Base-by-base conservation (phyloP, 2,113 vertebrate species). In the Lepisosteus osseus region DNA sequence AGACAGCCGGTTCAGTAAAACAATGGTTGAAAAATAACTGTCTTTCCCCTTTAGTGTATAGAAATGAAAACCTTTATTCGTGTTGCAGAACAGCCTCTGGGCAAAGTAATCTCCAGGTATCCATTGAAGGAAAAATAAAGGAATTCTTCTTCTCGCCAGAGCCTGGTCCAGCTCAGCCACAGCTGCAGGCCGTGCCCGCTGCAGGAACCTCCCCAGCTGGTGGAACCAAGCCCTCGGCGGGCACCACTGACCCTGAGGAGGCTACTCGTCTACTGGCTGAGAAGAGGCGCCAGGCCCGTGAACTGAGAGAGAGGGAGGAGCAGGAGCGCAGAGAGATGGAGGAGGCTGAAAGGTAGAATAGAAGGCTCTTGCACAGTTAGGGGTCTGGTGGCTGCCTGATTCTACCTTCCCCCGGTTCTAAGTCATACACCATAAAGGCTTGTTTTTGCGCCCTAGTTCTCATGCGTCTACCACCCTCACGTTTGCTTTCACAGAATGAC, bases 231-330 rank as follows among this genome's bases (percentile, higher is more conserved):
- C 76, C 87, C 41, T 94, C 93, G 6, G 93, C 95, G 8, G 96
- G 97, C 41, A 99, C 95, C 29, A 98, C 92, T 0, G 91, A 99
- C 76, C 93, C 94, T 0, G 97, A 95, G 71, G 96, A 98, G 86
- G 97, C 97, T 0, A 94, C 95, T 0, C 92, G 95, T 64, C 90
- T 98, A 74, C 86, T 99, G 61, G 68, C 94, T 2, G 97, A 99
- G 74, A 99, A 97, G 70, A 91, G 97, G 14, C 90, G 94, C 11
- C 92, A 97, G 70, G 97, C 95, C 74, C 93, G 97, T 3, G 96
- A 96, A 61, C 96, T 97, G 82, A 91, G 95, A 68, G 96, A 98
- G 68, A 87, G 86, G 44, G 97, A 97, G 65, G 97, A 98, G 44
- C 90, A 93, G 73, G 90, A 96, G 84, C 92, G 86, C 55, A 92